Evolutionary conservation across 1,140 invertebrate genomes (phyloP).

Genomic region (Camponotus vicinus): DNA sequence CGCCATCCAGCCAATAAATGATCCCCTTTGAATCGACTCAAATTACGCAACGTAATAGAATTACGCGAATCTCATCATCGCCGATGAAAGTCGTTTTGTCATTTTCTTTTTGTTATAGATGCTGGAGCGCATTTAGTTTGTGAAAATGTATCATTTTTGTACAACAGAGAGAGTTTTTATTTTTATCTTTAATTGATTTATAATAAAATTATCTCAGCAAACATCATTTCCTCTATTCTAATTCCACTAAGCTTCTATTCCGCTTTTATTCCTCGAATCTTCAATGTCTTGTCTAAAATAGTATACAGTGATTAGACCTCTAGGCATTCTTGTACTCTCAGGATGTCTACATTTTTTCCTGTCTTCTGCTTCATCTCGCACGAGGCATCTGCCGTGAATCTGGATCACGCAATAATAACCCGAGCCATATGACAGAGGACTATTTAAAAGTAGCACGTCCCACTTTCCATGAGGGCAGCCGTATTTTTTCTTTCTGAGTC

Average conservation of each 20-base stretch:
- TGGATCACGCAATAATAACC: slow-evolving; percentile 81
- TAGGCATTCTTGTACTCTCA: background rate
- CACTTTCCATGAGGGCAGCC: slow-evolving; percentile 48
- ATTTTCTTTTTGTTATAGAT: background rate
- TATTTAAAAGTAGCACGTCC: slow-evolving; percentile 75
- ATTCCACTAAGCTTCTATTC: background rate
- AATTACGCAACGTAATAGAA: slow-evolving; percentile 29
- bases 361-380: background rate
- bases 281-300: background rate
- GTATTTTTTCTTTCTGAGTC: slow-evolving; percentile 38
- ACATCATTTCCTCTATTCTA: background rate
- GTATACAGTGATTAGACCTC: background rate
- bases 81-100: background rate
- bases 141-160: background rate
- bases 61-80: background rate
- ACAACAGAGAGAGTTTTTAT: background rate
- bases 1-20: slow-evolving; percentile 64
- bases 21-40: slow-evolving; percentile 54
- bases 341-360: slow-evolving; percentile 29
- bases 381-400: slow-evolving; percentile 41
- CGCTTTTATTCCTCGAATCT: background rate
- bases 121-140: background rate
- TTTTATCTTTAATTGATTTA: background rate
- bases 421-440: slow-evolving; percentile 75
- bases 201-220: background rate